Base-by-base conservation (phyloP, 2,888 invertebrate genomes). In the Lobophora halterata region DNA sequence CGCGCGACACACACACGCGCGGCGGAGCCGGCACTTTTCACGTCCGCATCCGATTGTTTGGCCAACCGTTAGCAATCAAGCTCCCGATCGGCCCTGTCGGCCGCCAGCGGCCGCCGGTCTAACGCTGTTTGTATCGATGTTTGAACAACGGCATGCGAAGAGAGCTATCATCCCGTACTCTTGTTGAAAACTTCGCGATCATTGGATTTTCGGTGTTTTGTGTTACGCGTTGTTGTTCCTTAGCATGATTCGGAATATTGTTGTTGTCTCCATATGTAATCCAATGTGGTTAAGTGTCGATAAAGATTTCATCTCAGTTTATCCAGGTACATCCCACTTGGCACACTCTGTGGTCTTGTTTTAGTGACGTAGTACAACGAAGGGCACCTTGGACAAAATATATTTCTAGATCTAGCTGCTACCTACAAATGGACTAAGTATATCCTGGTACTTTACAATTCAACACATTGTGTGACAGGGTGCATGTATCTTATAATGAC, bases 401-500 rank as follows among this genome's bases (percentile, higher is more conserved):
- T 49, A 46, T 52, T 41, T 52, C 52, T 49, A 40, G 52, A 58
- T 55, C 49, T 65, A 64, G 68, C 44, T 59, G 62, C 57, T 63
- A 53, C 49, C 32, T 39, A 41, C 54, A 54, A 55, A 37, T 32
- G 13, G 18, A 25, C 14, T 12, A 10, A 23, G 4, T 7, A 20
- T 13, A 6, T 20, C n/a, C n/a, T 37, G 17, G 9, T 21, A 21
- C 14, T 32, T 10, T 43, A 49, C 30, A 46, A 24, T 33, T 46
- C 16, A 58, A 74, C 82, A 85, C 83, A 86, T 76, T 73, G 86
- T 86, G 86, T 86, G 86, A 80, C 86, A 81, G 82, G 81, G 76
- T 80, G 83, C 85, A 85, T 86, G 86, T 85, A 85, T 85, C 81
- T 52, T 65, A 58, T 64, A 67, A 73, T 54, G 58, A 65, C 7